Conservation (phyloP, 53 echinoderm and acorn worm species). For the Antedon mediterranea region DNA sequence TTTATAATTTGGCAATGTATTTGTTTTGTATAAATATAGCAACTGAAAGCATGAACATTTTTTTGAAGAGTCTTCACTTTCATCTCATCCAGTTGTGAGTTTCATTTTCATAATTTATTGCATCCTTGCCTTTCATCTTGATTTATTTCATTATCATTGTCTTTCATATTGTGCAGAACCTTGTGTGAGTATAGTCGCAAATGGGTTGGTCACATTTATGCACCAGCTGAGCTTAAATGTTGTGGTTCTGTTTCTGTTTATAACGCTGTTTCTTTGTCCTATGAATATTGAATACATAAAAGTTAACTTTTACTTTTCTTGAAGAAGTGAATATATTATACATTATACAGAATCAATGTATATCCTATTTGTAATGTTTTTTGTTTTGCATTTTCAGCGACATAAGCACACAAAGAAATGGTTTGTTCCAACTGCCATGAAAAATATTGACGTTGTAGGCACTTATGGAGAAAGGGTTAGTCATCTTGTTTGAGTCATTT, state of each 20-base stretch:
- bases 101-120: not conserved
- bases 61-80: conserved; percentile 76
- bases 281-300: too few species aligned
- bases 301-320: too few species aligned
- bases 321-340: too few species aligned
- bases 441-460: conserved; percentile 77
- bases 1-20: too few species aligned
- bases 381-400: conserved; percentile 28
- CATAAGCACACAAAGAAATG: conserved; percentile 75
- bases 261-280: not conserved
- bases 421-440: conserved; percentile 74
- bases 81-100: conserved; percentile 79
- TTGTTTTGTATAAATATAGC: conserved; percentile 25
- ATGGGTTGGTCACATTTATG: too few species aligned
- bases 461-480: conserved; percentile 75
- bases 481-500: not conserved
- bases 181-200: too few species aligned
- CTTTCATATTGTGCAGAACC: too few species aligned
- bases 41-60: conserved; percentile 70
- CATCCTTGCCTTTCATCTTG: too few species aligned
- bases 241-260: not conserved
- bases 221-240: not conserved
- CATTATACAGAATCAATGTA: too few species aligned
- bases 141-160: too few species aligned
- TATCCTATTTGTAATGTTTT: too few species aligned